Evolutionary conservation across 2,888 invertebrate genomes (phyloP), one percentile per base, ranked within the genome.

Genomic region (Hofmannophila pseudospretella): DNA sequence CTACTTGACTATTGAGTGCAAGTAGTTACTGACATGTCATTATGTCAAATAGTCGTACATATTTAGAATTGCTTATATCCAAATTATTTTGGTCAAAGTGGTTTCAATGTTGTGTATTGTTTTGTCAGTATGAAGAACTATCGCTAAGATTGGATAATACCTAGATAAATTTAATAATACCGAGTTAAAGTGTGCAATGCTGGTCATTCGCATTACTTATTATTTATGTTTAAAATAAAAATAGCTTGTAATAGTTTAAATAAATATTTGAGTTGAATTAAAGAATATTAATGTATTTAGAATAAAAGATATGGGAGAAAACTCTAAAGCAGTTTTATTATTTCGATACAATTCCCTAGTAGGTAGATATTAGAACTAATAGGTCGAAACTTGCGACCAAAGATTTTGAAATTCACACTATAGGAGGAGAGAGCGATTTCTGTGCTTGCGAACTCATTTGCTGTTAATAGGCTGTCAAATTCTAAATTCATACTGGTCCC

Each of bases 281-380:
- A 80, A 82, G 72, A 86, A 86, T 84, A 86, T 86, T 85, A 86
- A 86, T 86, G 86, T 86, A 86, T 86, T 84, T 86, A 86, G 86
- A 86, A 82, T 86, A 85, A 86, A 85, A 85, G 82, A 84, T 80
- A 84, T 84, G 82, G 82, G 78, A 80, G 75, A 75, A 77, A 75
- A 69, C 49, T 66, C 51, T 49, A 47, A 13, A 25, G 25, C 27
- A 14, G 26, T 34, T 34, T 26, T 10, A 34, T 27, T 34, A 22
- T 26, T 33, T 33, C n/a, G 8, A n/a, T 23, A 16, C 16, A n/a
- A n/a, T n/a, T n/a, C n/a, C n/a, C n/a, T n/a, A n/a, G n/a, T n/a
- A n/a, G n/a, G n/a, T n/a, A n/a, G n/a, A n/a, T n/a, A n/a, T n/a
- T n/a, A n/a, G n/a, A n/a, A n/a, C n/a, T n/a, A n/a, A n/a, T n/a